Base-by-base conservation (phyloP, 2,888 invertebrate species). In the Lepidocyrtinus sp. region DNA sequence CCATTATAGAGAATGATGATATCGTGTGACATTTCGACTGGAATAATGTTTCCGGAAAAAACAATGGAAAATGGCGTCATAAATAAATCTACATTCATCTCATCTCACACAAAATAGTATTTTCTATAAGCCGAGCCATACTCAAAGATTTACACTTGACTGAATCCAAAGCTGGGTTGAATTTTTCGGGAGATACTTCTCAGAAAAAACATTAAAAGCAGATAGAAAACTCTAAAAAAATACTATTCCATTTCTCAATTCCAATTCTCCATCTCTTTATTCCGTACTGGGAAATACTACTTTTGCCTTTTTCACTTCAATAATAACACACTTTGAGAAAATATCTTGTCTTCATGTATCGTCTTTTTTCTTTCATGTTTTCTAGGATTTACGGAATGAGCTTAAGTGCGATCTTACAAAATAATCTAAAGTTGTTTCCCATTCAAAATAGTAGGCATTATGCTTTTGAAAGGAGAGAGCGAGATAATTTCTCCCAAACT, bases 41-140 rank as follows among this genome's bases (percentile, higher is more conserved):
- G 75, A 75, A 75, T 75, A 75, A 75, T 75, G 75, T 75, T 75
- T 75, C 75, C 67, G 67, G 75, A 68, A 75, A 36, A 36, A 75
- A 75, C 75, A 75, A 75, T 75, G 61, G 67, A 75, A 75, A 75
- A 75, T 67, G 75, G 67, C 61, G 67, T 75, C 64, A 68, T 75
- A 75, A 75, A 75, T 75, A 75, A 75, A 67, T 67, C 75, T 59
- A 67, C 67, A 68, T 75, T 75, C 65, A 55, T 61, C 55, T 73
- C 64, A 70, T 27, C 61, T 12, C 21, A 67, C 59, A 55, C 27
- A 55, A n/a, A 12, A 12, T 15, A 15, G n/a, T n/a, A 24, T 1
- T 24, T 5, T 55, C 17, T 69, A 24, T 50, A 36, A 36, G 5
- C 12, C 15, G 12, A 68, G 21, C 61, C 7, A 9, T n/a, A 19